Evolutionary conservation across 2,797 vertebrate species (phyloP).

Genomic region (Pogoniulus pusillus): DNA sequence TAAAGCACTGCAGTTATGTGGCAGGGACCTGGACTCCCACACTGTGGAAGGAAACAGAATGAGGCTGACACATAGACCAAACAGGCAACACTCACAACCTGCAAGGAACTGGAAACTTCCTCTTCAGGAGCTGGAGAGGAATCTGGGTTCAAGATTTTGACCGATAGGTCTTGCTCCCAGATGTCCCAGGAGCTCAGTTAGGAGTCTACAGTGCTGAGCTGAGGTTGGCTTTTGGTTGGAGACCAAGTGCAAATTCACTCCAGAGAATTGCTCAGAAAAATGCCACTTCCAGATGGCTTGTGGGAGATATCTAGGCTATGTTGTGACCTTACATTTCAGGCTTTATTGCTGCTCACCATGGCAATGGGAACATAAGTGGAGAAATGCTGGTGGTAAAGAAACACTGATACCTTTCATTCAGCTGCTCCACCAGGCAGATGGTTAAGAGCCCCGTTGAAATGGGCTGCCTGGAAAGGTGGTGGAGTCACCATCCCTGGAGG

Average conservation of each 20-base stretch:
- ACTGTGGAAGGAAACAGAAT: neutral
- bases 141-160: neutral
- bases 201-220: neutral
- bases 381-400: neutral
- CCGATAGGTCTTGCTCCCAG: neutral
- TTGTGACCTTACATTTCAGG: constrained; percentile 35
- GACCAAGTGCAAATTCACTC: neutral
- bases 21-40: neutral
- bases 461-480: too few species aligned
- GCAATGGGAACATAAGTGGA: neutral
- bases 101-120: neutral
- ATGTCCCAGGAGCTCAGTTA: neutral
- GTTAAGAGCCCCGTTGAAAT: neutral
- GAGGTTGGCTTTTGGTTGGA: neutral
- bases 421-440: neutral
- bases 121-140: neutral
- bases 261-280: neutral
- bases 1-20: neutral
- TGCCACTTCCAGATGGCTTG: neutral
- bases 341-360: constrained; percentile 14
- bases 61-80: neutral
- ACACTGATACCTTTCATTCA: neutral
- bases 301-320: constrained; percentile 4
- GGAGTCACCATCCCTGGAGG: too few species aligned
- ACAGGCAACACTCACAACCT: neutral